These are phyloP conservation scores for Hirundichthys speculiger DNA, from an alignment of 2,113 vertebrate species.

Conservation along the genomic window DNA sequence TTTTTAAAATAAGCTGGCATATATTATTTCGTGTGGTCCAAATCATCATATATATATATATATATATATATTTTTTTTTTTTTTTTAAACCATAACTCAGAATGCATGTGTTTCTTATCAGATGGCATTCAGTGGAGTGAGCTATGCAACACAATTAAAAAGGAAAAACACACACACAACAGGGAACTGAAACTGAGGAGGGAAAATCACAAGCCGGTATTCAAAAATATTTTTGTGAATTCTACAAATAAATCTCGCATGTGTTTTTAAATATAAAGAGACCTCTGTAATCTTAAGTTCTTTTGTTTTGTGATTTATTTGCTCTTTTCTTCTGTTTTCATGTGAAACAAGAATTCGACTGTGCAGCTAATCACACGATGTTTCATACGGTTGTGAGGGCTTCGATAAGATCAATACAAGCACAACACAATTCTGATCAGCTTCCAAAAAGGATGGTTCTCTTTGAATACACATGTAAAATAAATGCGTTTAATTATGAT, in stretches of 20 bases:
- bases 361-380: too few species aligned
- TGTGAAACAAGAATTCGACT: too few species aligned
- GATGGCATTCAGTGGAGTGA: neutral
- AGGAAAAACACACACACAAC: neutral
- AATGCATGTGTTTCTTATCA: neutral
- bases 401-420: too few species aligned
- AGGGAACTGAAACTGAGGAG: conserved; percentile 44
- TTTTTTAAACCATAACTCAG: neutral
- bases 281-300: neutral
- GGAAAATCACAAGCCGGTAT: conserved; percentile 24
- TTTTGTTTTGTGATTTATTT: conserved; percentile 1
- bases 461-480: too few species aligned
- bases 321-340: too few species aligned
- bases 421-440: too few species aligned
- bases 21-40: neutral
- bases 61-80: neutral
- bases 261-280: neutral
- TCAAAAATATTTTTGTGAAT: conserved; percentile 20
- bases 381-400: too few species aligned
- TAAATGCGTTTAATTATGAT: too few species aligned
- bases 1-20: neutral
- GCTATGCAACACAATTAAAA: neutral
- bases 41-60: too few species aligned
- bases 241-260: neutral
- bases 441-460: too few species aligned